phyloP scores from a whole-genome alignment of 2,888 invertebrate species.

The Cerceris ruficornis region DNA sequence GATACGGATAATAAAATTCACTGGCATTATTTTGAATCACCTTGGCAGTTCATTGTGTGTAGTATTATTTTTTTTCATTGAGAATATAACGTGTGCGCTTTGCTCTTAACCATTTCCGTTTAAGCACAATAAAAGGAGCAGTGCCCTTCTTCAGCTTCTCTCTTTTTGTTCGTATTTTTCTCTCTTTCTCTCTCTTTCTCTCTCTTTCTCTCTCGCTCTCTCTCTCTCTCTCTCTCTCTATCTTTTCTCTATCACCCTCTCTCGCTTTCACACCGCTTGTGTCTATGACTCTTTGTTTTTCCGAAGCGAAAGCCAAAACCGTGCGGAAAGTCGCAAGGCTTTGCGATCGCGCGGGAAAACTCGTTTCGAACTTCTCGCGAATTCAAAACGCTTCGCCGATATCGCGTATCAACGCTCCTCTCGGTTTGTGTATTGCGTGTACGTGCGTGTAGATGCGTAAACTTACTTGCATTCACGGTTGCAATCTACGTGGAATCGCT shows the following conservation, averaged over 20 bases:
- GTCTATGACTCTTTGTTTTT: conserved; percentile 8
- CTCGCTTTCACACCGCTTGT: neutral
- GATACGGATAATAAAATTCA: conserved; percentile 81
- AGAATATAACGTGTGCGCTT: conserved; percentile 80
- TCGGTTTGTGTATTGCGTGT: conserved; percentile 37
- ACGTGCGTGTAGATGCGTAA: conserved; percentile 12
- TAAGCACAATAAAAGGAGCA: conserved; percentile 54
- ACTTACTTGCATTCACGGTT: conserved; percentile 31
- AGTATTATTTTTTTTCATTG: conserved; percentile 54
- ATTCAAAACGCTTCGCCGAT: conserved; percentile 53
- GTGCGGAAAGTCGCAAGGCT: conserved; percentile 43
- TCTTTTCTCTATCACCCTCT: conserved; percentile 3
- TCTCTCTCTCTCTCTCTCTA: conserved; percentile 8
- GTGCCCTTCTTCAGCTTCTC: conserved; percentile 52
- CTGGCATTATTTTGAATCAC: conserved; percentile 80
- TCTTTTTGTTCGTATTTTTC: conserved; percentile 38
- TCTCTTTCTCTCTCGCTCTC: neutral
- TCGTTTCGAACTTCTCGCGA: conserved; percentile 45
- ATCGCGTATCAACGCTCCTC: conserved; percentile 34
- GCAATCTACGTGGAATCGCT: neutral
- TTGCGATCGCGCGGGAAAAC: conserved; percentile 36
- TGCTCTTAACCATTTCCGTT: conserved; percentile 61
- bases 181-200: conserved; percentile 15
- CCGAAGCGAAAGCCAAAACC: conserved; percentile 20
- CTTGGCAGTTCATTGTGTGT: conserved; percentile 81